Base-by-base conservation (phyloP, 2,113 vertebrate species). In the Phalacrocorax aristotelis region DNA sequence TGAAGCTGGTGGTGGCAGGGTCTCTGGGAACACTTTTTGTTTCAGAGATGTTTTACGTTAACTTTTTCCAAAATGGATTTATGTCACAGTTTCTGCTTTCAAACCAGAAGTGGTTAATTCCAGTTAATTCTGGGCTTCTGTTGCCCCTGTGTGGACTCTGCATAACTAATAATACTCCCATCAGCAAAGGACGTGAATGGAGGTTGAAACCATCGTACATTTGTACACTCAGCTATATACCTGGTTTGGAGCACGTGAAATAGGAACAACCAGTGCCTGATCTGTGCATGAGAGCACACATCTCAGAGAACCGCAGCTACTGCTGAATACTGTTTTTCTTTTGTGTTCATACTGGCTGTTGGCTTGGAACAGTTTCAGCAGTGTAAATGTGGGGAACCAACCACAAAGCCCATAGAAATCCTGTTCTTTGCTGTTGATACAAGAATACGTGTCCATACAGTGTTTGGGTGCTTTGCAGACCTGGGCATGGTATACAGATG, bases 381-480 rank as follows among this genome's bases (percentile, higher is more conserved):
- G 55, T 36, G n/a, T 71, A 75, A 71, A 64, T 83, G 42, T 70
- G 69, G 29, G 34, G 86, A 90, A 72, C 60, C 64, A 89, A 46
- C 69, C 60, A 69, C 80, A 75, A 78, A 92, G 32, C n/a, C 72
- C 69, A 68, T 78, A 81, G 76, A 86, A 91, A 84, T 88, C 49
- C 44, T 72, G 5, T 79, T 92, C 68, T 52, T 92, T 55, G 57
- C 51, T 92, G 29, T 61, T 93, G 57, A 64, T 92, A 78, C 26
- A 81, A 71, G 79, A 48, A 57, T 89, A 65, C 90, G 38, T 84
- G 92, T 87, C 79, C 69, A 21, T 95, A 52, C 79, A 89, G 65
- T 84, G 48, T 79, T 96, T 81, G 79, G 76, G 65, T 78, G 52
- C 77, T 93, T 75, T 90, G 80, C 80, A 92, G 81, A 92, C 1